A percentile compares a stretch with the other conserved stretches of the same genome.
These are phyloP conservation scores for Tor tambroides DNA, from an alignment of 2,113 vertebrate species.

Conservation along the genomic window DNA sequence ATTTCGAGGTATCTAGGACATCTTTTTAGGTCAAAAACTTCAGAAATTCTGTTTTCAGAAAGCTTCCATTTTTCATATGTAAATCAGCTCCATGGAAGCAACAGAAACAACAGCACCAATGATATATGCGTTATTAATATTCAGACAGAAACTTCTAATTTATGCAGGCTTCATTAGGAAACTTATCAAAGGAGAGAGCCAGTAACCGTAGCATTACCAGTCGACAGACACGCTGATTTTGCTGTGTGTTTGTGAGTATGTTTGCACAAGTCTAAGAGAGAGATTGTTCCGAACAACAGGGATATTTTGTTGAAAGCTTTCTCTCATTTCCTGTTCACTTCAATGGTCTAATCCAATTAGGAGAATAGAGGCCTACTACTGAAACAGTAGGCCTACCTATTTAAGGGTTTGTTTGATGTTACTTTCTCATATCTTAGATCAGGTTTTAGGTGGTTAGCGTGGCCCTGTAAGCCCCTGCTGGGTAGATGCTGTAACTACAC, in stretches of 20 bases:
- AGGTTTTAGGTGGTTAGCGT: neutral
- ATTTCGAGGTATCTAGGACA: constrained; percentile 55
- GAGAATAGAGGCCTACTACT: neutral
- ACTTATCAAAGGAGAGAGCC: constrained; percentile 35
- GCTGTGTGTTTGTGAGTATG: neutral
- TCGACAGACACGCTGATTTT: constrained; percentile 1
- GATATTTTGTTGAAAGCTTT: constrained; percentile 14
- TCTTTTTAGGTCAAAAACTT: constrained; percentile 58
- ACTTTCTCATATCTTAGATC: neutral
- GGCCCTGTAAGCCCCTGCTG: neutral
- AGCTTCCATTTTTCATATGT: constrained; percentile 46
- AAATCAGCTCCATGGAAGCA: constrained; percentile 48
- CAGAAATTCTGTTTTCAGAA: constrained; percentile 41
- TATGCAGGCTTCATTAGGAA: constrained; percentile 41
- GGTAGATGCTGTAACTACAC: neutral
- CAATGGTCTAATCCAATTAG: neutral
- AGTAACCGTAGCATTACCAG: neutral
- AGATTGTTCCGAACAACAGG: neutral
- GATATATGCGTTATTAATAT: constrained; percentile 40
- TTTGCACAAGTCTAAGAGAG: neutral
- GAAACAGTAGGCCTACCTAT: neutral
- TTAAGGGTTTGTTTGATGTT: neutral
- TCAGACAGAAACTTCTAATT: constrained; percentile 34
- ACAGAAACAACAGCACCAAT: constrained; percentile 52
- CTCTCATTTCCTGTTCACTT: neutral